A percentile compares a stretch with the other conserved stretches of the same genome.
Conservation (phyloP, 2,797 vertebrate species). For the Momotus momota region DNA sequence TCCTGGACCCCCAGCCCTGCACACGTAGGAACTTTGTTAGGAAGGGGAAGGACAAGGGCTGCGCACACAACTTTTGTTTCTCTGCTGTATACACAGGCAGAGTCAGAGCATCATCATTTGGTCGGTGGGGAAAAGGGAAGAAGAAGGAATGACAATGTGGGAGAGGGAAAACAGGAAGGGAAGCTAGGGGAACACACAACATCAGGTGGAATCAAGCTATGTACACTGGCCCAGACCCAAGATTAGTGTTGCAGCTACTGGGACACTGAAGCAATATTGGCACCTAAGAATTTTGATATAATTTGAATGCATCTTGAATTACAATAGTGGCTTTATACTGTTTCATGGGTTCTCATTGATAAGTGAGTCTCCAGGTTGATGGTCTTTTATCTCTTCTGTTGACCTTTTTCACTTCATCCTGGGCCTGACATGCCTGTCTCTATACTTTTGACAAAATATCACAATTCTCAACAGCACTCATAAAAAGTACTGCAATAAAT, state of each 20-base stretch:
- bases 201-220: accelerated
- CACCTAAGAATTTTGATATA: neutral
- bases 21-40: neutral
- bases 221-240: neutral
- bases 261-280: neutral
- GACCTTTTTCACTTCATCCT: neutral
- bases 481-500: neutral
- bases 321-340: neutral
- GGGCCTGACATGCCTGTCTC: neutral
- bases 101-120: neutral
- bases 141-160: neutral
- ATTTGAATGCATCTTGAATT: neutral
- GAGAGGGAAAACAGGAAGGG: neutral
- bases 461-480: neutral
- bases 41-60: neutral
- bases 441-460: neutral
- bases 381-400: neutral
- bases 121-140: neutral
- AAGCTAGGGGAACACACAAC: accelerated
- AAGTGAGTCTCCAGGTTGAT: neutral
- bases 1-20: neutral
- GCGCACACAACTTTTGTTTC: neutral
- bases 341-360: neutral
- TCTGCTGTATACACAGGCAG: too few species aligned
- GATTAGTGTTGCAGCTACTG: neutral